phyloP scores from a whole-genome alignment of 2,888 invertebrate species.

The Dicyrtomina minuta region DNA sequence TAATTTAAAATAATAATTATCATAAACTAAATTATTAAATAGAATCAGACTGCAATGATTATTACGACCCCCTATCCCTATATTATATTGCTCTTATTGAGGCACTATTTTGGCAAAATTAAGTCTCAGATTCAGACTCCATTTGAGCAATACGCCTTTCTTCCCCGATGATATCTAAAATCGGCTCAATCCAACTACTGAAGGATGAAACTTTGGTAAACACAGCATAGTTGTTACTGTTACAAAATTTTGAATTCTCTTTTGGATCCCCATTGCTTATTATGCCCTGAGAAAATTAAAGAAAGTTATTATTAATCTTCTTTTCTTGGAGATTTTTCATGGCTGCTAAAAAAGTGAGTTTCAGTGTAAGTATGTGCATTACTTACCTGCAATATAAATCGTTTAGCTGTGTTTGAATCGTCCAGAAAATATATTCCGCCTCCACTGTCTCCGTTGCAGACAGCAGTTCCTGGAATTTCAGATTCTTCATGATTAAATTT shows the following conservation, averaged over 20 bases:
- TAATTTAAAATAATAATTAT: too few relatives aligned
- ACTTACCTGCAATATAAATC: constrained; percentile 4
- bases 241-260: neutral
- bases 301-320: too few relatives aligned
- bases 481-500: neutral
- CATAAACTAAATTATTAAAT: too few relatives aligned
- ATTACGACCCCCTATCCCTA: too few relatives aligned
- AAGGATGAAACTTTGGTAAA: constrained; percentile 4
- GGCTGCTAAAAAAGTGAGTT: too few relatives aligned
- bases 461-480: neutral
- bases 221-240: constrained; percentile 11
- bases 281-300: neutral
- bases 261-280: constrained; percentile 7
- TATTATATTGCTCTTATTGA: too few relatives aligned
- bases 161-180: neutral
- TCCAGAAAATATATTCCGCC: constrained; percentile 3
- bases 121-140: too few relatives aligned
- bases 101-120: too few relatives aligned
- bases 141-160: neutral
- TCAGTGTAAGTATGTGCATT: too few relatives aligned
- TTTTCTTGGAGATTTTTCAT: too few relatives aligned
- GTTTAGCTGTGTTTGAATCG: neutral
- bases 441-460: constrained; percentile 14
- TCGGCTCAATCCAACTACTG: neutral
- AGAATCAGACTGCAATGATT: too few relatives aligned